Base-by-base conservation (phyloP, 1,140 invertebrate genomes). In the Drosophila guanche region DNA sequence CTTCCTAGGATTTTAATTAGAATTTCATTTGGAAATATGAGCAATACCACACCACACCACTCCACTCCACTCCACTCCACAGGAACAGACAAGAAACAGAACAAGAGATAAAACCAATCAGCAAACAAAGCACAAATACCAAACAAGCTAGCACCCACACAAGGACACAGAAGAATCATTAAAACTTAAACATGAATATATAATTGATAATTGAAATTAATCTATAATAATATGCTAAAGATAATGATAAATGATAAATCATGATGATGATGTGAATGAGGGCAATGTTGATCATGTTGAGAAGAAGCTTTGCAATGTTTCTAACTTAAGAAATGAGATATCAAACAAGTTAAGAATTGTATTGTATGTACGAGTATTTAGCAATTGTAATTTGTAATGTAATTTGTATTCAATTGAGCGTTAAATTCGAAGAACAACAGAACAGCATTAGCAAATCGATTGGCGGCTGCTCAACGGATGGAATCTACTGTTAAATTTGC, bases 351-450 rank as follows among this genome's bases (percentile, higher is more conserved):
- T 76, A 75, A 75, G 71, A 75, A 74, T 75, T 75, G 72, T 83
- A 83, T 81, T 81, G 74, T 88, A 81, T 85, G 80, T 85, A 37
- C 33, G 33, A 37, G 33, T 37, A 85, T 86, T 85, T 85, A 85
- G 80, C 80, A 85, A 85, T 85, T 85, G 81, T 85, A 85, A 85
- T 85, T 86, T 75, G 62, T 86, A 86, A 86, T 81, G 77, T 37
- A 37, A 37, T 37, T 37, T 12, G 33, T 85, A 85, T 86, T 85
- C 81, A 86, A 85, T 80, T 77, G 68, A 71, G 66, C 66, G 45
- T 37, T 41, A 63, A 79, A 52, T 63, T 25, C 37, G 41, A 80
- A 43, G 43, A 53, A 52, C 53, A 40, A 61, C 53, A 57, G 33
- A 33, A 14, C 23, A 10, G 22, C 43, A 53, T 40, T 20, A 56